Conservation (phyloP, 2,113 vertebrate genomes). For the Calyptommatus sinebrachiatus region DNA sequence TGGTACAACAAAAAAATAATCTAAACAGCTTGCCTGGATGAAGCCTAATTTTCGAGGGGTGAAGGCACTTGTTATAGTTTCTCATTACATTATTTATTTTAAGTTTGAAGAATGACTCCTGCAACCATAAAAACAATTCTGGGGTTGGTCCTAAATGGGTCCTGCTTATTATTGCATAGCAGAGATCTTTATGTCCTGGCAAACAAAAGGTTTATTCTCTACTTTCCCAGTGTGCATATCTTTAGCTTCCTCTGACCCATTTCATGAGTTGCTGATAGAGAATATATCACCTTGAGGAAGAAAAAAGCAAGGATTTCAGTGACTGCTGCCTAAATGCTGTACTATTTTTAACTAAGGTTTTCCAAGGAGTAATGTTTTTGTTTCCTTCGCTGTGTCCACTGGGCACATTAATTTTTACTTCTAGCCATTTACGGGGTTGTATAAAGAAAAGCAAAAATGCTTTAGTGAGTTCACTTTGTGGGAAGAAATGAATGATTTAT, state of each 20-base stretch:
- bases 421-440: slow-evolving; percentile 2
- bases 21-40: not conserved
- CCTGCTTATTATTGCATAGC: too few relatives aligned
- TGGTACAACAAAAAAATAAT: not conserved
- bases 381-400: not conserved
- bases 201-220: not conserved
- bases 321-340: not conserved
- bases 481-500: slow-evolving; percentile 22
- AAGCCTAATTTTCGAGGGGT: not conserved
- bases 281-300: not conserved
- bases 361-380: not conserved
- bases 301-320: not conserved
- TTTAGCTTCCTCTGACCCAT: not conserved
- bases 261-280: not conserved
- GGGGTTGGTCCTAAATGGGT: not conserved
- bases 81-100: not conserved
- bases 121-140: not conserved
- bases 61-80: not conserved
- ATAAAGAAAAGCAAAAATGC: slow-evolving; percentile 22
- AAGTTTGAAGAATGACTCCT: not conserved
- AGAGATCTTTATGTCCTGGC: not conserved
- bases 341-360: slow-evolving; percentile 18
- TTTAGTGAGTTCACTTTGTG: slow-evolving; percentile 14
- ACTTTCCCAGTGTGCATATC: not conserved
- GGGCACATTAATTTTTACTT: slow-evolving; percentile 21